phyloP scores from a whole-genome alignment of 1,140 invertebrate genomes.

The Drosophila albomicans region DNA sequence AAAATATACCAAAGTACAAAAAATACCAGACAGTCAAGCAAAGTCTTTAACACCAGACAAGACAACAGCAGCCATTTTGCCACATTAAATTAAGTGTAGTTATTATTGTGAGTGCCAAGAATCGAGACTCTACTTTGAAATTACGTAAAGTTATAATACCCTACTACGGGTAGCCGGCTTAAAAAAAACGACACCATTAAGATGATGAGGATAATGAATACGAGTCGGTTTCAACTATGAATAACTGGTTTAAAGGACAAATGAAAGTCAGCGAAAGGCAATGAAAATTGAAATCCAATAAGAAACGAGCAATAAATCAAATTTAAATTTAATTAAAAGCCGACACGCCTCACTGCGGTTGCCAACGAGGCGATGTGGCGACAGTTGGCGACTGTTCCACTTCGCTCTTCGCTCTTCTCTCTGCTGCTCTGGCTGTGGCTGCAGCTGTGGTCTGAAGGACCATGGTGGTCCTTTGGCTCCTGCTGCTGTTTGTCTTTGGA shows the following conservation, averaged over 20 bases:
- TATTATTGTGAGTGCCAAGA: too few relatives aligned
- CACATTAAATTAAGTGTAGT: too few relatives aligned
- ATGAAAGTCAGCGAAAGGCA: conserved; percentile 58
- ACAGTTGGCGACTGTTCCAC: conserved; percentile 1
- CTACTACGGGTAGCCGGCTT: too few relatives aligned
- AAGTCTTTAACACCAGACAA: too few relatives aligned
- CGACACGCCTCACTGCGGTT: conserved; percentile 43
- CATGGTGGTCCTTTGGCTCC: neutral
- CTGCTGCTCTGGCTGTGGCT: neutral
- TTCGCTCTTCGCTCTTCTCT: neutral
- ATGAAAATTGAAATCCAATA: conserved; percentile 59
- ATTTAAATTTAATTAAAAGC: conserved; percentile 79
- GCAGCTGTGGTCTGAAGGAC: neutral
- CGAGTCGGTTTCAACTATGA: conserved; percentile 3
- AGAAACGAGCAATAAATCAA: conserved; percentile 69
- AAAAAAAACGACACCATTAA: too few relatives aligned
- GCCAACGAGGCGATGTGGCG: neutral
- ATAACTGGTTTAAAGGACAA: conserved; percentile 44
- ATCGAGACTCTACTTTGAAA: too few relatives aligned
- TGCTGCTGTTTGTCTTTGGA: conserved; percentile 63
- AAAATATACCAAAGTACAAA: too few relatives aligned
- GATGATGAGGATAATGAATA: neutral
- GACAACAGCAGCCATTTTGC: too few relatives aligned
- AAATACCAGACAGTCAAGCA: too few relatives aligned
- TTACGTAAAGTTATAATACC: too few relatives aligned